Evolutionary conservation across 2,888 invertebrate genomes (phyloP).

Genomic region (Gnatocerus cornutus): DNA sequence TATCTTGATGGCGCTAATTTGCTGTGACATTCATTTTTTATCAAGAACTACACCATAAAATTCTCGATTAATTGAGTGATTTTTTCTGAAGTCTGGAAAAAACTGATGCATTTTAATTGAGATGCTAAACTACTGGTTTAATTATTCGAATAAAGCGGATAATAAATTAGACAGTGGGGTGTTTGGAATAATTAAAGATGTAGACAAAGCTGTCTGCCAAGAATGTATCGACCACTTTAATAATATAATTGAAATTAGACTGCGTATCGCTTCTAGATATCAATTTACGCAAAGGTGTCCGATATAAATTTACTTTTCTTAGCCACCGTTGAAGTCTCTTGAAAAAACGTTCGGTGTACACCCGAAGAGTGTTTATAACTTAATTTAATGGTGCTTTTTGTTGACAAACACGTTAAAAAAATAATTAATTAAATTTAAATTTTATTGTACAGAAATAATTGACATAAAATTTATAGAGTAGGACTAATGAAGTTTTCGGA

Average conservation of each 20-base stretch:
- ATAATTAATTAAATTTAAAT: too few relatives aligned
- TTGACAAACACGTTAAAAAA: too few relatives aligned
- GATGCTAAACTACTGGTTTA: slow-evolving; percentile 8
- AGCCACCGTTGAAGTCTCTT: background rate
- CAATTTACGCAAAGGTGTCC: too few relatives aligned
- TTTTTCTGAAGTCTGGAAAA: slow-evolving; percentile 2
- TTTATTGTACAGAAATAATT: too few relatives aligned
- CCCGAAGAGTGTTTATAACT: too few relatives aligned
- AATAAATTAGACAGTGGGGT: slow-evolving; percentile 18
- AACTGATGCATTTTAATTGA: slow-evolving; percentile 17
- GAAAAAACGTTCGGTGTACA: too few relatives aligned
- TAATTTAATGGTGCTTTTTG: too few relatives aligned
- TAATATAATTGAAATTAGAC: background rate
- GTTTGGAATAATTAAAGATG: background rate
- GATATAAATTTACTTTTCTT: too few relatives aligned
- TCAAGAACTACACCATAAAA: background rate
- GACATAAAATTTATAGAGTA: too few relatives aligned
- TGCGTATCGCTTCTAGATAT: background rate
- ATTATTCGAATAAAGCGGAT: slow-evolving; percentile 10
- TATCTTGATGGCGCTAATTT: background rate
- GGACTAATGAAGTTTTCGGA: too few relatives aligned
- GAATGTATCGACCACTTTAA: too few relatives aligned
- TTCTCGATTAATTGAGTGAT: background rate
- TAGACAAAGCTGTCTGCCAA: background rate
- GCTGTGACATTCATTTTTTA: slow-evolving; percentile 1